These are phyloP conservation scores for Callinectes sapidus DNA, from an alignment of 2,888 invertebrate species.

Conservation along the genomic window DNA sequence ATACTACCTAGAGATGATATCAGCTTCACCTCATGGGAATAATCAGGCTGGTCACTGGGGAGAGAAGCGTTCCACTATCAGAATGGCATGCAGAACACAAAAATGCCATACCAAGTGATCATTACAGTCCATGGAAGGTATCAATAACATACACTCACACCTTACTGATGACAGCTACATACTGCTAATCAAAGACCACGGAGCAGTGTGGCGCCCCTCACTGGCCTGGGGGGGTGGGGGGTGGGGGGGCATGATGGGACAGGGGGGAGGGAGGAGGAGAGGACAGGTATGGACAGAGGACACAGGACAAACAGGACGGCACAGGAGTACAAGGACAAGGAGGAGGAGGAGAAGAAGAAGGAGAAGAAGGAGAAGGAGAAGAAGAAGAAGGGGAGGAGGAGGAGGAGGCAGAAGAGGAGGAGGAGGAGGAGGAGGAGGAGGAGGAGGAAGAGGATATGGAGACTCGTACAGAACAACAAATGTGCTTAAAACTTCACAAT, in stretches of 20 bases:
- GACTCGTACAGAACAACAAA: neutral
- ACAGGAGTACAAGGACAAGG: no score
- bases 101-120: conserved; percentile 66
- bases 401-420: no score
- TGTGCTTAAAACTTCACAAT: neutral
- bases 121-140: conserved; percentile 65
- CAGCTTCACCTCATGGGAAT: conserved; percentile 68
- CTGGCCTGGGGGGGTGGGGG: neutral
- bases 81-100: conserved; percentile 67
- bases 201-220: neutral
- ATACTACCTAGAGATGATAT: conserved; percentile 66
- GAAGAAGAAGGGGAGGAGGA: no score
- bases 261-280: neutral
- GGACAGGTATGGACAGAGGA: neutral
- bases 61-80: conserved; percentile 68
- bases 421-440: neutral
- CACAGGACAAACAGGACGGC: neutral
- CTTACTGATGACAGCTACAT: conserved; percentile 53
- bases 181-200: neutral
- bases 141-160: conserved; percentile 62
- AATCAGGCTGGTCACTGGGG: conserved; percentile 67
- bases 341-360: no score
- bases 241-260: no score
- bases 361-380: no score
- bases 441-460: neutral